Conservation (phyloP, 1,140 invertebrate genomes). For the Diorhabda elongata region DNA sequence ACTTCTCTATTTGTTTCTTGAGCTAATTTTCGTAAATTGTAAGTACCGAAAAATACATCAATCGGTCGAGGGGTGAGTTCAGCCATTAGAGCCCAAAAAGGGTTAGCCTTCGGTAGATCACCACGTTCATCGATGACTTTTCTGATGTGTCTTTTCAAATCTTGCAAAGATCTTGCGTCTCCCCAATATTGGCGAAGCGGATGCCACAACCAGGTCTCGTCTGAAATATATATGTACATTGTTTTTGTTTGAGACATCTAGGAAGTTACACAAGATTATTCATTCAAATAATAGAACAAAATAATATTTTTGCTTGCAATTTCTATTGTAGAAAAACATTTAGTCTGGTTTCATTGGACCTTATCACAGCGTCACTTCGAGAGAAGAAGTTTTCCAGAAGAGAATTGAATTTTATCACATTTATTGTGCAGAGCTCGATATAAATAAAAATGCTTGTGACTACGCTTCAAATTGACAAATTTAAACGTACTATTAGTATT, state of each 20-base stretch:
- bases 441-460: too few relatives aligned
- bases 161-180: conserved; percentile 52
- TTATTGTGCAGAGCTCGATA: too few relatives aligned
- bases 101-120: conserved; percentile 47
- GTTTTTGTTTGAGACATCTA: background rate
- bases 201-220: conserved; percentile 67
- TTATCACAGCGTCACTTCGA: too few relatives aligned
- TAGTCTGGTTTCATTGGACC: too few relatives aligned
- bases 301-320: too few relatives aligned
- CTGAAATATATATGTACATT: conserved; percentile 46
- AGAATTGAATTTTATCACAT: too few relatives aligned
- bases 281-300: too few relatives aligned
- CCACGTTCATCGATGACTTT: conserved; percentile 47
- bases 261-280: background rate
- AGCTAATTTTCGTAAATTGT: conserved; percentile 65
- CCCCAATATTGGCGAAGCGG: conserved; percentile 67
- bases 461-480: too few relatives aligned
- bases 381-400: too few relatives aligned
- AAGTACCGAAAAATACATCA: conserved; percentile 60
- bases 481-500: too few relatives aligned
- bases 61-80: conserved; percentile 70
- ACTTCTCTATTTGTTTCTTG: conserved; percentile 65
- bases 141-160: conserved; percentile 57
- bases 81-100: conserved; percentile 74
- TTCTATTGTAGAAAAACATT: too few relatives aligned